Evolutionary conservation across 2,113 vertebrate species (phyloP), one percentile per base, ranked within the genome.

Genomic region (Fulica atra): DNA sequence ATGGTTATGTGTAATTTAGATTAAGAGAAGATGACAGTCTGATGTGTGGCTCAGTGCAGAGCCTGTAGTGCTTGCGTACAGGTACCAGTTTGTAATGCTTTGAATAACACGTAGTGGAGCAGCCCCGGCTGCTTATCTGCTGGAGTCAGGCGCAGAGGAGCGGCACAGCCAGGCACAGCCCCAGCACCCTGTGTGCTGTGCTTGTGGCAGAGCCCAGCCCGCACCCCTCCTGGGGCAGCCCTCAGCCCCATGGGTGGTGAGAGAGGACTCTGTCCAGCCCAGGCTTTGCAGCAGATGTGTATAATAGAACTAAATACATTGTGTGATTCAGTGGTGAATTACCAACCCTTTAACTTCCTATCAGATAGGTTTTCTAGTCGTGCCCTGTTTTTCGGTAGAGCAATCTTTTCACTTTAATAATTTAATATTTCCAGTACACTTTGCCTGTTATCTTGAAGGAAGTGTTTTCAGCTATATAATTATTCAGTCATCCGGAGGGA

Each of bases 171-270:
- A 11, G n/a, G 53, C 71, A 6, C 8, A 57, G 42, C 59, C 11
- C 31, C 24, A 3, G 50, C 3, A 3, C 66, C 35, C 23, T 8
- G n/a, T 0, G 0, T 11, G 51, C n/a, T 23, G 8, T 4, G 61
- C 26, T 19, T 16, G 36, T 33, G 3, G 36, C 1, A 2, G 21
- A 8, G n/a, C 36, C 18, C 46, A 25, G 83, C 66, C 5, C 24
- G 31, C 18, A 4, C 53, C 29, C 13, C 36, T 50, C 46, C 72
- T 2, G 3, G 64, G 16, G 76, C 53, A 18, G 17, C 16, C 46
- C 70, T 3, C 2, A 50, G 5, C 48, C 25, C 21, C 0, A 0
- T 46, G 29, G 28, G 80, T 13, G 36, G 17, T 3, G 13, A 0
- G 12, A 15, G 48, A 15, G 48, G 53, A 35, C 21, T 42, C 25